Conservation (phyloP, 2,113 vertebrate genomes). For the Corapipo altera region DNA sequence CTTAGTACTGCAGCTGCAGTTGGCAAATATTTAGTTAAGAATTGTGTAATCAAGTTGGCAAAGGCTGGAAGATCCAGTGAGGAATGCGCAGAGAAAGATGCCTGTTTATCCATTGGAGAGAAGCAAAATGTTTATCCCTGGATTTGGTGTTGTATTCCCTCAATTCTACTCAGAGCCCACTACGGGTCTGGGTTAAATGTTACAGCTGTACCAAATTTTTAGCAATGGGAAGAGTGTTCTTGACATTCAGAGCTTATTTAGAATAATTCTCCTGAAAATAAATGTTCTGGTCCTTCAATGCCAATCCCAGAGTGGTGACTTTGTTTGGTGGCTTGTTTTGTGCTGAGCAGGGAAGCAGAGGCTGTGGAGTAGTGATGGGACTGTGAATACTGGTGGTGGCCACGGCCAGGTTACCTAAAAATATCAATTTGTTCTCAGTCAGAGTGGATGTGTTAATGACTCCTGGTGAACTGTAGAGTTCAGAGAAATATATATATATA, state of each 20-base stretch:
- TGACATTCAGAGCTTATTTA: neutral
- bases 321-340: neutral
- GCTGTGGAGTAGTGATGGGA: neutral
- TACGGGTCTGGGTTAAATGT: neutral
- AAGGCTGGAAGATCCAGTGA: neutral
- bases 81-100: slow-evolving; percentile 10
- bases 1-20: neutral
- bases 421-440: accelerated
- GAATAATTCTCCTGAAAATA: neutral
- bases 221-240: neutral
- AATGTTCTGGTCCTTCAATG: neutral
- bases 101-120: slow-evolving; percentile 18
- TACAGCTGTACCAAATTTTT: neutral
- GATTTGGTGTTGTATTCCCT: neutral
- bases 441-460: neutral
- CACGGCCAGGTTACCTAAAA: neutral
- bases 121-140: slow-evolving; percentile 35
- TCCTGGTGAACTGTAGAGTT: neutral
- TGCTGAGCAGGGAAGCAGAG: neutral
- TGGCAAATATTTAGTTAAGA: slow-evolving; percentile 69
- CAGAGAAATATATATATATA: neutral
- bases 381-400: neutral
- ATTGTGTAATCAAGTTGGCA: slow-evolving; percentile 43
- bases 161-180: neutral
- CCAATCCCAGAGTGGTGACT: accelerated